phyloP scores from a whole-genome alignment of 2,113 vertebrate genomes.

The Chionomys nivalis region DNA sequence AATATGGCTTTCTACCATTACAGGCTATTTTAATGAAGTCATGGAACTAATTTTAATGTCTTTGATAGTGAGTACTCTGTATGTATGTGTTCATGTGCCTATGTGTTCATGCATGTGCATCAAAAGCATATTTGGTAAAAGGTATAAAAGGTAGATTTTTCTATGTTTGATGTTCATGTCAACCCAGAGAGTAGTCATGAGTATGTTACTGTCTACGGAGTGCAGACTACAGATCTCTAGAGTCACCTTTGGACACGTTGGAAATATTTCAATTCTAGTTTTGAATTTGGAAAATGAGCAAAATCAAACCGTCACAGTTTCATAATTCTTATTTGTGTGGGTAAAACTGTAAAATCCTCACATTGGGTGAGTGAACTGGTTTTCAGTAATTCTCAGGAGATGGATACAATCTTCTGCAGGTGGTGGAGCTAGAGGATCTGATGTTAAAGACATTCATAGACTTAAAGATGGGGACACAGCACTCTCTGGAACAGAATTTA shows the following conservation, averaged over 20 bases:
- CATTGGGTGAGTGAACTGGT: background rate
- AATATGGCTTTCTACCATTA: background rate
- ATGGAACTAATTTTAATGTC: background rate
- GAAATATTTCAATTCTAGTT: conserved; percentile 31
- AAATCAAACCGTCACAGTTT: conserved; percentile 21
- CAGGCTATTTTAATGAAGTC: background rate
- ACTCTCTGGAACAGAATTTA: background rate
- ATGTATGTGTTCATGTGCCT: background rate
- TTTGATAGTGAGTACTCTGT: conserved; percentile 24
- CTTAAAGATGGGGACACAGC: background rate
- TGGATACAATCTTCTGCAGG: background rate
- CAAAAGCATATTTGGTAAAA: background rate
- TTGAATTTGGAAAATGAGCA: background rate
- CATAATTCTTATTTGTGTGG: background rate
- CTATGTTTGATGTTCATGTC: background rate
- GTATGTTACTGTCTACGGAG: background rate
- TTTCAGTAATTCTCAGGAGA: background rate
- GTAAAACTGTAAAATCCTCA: conserved; percentile 14
- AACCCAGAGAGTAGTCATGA: background rate
- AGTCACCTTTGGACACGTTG: background rate
- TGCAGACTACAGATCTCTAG: background rate
- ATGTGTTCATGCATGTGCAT: background rate
- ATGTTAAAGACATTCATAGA: background rate
- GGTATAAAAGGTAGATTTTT: background rate
- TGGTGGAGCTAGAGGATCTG: background rate